Evolutionary conservation across 2,888 invertebrate species (phyloP), one percentile per base, ranked within the genome.

Genomic region (Itoplectis maculator): DNA sequence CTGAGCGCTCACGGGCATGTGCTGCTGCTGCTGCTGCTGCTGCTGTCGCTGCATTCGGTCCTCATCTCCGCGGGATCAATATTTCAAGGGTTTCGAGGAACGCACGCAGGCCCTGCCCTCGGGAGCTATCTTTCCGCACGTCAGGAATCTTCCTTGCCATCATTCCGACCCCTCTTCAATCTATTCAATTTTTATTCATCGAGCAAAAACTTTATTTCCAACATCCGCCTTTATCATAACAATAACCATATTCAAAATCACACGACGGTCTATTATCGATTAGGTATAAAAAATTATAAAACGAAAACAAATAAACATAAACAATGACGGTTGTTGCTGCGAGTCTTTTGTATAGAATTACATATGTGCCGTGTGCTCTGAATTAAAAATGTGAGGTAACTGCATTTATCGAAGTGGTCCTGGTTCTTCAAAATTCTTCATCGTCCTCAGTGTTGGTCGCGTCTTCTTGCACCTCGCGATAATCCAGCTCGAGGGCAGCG

Each of bases 391-490:
- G n/a, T 35, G n/a, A 61, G 15, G 18, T 7, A 42, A 68, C 29
- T 40, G 35, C 59, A 59, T 7, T 37, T 15, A 23, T 13, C 3
- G 51, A 9, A n/a, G 35, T 37, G 2, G 15, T 3, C 18, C 15
- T n/a, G n/a, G 15, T 2, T 7, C 23, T 59, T 87, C 49, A 88
- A 42, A 86, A 88, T 79, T 88, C 90, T 29, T 89, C 90, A 9
- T 90, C 90, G 1, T 90, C 90, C 23, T 90, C 90, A 5, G 87
- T 88, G 13, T 88, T 86, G 4, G 86, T 82, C 9, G 90, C 86
- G 13, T 90, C 90, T 70, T 90, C 90, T 70, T 90, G 90, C 0
- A 90, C 90, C 47, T 90, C 90, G n/a, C 90, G 90, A 81, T 90
- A 90, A 82, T 90, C 90, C 18, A 90, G 83, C 82, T 90, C 90